phyloP scores from a whole-genome alignment of 1,140 invertebrate species.

The Drosophila gunungcola region DNA sequence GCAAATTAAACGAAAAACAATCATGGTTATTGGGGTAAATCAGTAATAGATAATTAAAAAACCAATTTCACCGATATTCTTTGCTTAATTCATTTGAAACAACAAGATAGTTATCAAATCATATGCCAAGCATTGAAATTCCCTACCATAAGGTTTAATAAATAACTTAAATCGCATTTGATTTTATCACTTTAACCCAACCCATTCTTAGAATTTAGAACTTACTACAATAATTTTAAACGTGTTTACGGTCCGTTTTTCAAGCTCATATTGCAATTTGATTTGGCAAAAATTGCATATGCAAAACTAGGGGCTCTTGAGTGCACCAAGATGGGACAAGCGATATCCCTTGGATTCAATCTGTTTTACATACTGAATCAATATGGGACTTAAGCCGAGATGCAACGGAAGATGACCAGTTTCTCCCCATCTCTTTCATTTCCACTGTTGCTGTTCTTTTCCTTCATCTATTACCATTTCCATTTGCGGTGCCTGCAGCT shows the following conservation, averaged over 20 bases:
- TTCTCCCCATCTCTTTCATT: no score
- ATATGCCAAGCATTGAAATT: no score
- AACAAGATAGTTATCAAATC: no score
- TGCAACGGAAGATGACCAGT: conserved; percentile 33
- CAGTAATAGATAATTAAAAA: no score
- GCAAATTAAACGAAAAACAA: conserved; percentile 3
- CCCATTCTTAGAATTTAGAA: no score
- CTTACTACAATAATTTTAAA: background rate
- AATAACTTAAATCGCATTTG: no score
- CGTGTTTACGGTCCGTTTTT: no score
- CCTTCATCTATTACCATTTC: conserved; percentile 1
- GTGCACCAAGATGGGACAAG: background rate
- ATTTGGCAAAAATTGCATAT: conserved; percentile 2
- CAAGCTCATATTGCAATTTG: conserved; percentile 4
- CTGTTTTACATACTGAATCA: conserved; percentile 44
- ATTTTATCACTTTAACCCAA: no score
- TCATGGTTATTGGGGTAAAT: background rate
- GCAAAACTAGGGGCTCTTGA: background rate
- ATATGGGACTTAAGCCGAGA: conserved; percentile 21
- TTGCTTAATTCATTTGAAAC: no score
- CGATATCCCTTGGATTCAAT: background rate
- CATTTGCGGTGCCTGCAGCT: conserved; percentile 23
- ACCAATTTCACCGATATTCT: no score
- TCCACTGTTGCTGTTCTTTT: background rate
- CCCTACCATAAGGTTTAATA: no score